A percentile compares a stretch with the other conserved stretches of the same genome.
Evolutionary conservation across 2,113 vertebrate species (phyloP).

Genomic region (Phasianus colchicus): DNA sequence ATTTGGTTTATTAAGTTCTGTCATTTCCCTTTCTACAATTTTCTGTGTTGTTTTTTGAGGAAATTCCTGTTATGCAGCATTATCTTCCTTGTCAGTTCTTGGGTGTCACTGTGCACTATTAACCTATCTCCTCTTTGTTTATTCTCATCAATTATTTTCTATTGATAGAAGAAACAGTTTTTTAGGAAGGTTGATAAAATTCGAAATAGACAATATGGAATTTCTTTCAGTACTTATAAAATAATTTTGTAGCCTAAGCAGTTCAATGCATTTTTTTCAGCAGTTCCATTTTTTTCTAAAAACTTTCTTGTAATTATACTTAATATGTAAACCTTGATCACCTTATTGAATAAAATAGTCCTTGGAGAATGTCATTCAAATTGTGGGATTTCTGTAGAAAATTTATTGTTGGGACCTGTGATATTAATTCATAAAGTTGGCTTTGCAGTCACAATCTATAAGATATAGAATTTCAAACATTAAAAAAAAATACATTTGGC

Average conservation of each 20-base stretch:
- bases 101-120: neutral
- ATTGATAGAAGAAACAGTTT: constrained; percentile 9
- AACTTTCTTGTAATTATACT: neutral
- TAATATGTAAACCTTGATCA: neutral
- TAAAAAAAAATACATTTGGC: neutral
- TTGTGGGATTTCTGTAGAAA: neutral
- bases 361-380: neutral
- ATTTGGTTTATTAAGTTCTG: neutral
- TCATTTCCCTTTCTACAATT: neutral
- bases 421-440: neutral
- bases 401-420: neutral
- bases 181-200: neutral
- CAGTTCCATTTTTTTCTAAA: neutral
- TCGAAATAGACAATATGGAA: neutral
- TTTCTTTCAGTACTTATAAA: constrained; percentile 22
- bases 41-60: neutral
- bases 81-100: constrained; percentile 17
- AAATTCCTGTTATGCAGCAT: neutral
- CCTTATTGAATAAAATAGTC: neutral
- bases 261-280: neutral
- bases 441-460: neutral
- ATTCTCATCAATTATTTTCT: constrained; percentile 43
- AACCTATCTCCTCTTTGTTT: constrained; percentile 20
- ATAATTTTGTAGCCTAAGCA: neutral
- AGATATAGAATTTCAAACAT: neutral